Evolutionary conservation across 2,797 vertebrate species (phyloP).

Genomic region (Poeciliopsis presidionis): DNA sequence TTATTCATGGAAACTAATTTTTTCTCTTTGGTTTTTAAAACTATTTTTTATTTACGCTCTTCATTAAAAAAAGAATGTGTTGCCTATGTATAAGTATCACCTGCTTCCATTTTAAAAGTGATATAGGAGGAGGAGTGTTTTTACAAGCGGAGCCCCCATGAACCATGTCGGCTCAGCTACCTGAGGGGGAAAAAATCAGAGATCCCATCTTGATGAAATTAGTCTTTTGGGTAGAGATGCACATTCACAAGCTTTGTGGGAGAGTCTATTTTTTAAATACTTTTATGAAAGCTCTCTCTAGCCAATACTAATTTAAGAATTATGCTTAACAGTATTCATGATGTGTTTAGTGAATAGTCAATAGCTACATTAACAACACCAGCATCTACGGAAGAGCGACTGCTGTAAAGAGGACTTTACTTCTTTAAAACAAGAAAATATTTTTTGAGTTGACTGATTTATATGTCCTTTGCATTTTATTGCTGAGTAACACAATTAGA

Average conservation of each 20-base stretch:
- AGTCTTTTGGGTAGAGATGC: background rate
- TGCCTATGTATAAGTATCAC: background rate
- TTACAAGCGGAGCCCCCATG: constrained; percentile 69
- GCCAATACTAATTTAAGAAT: background rate
- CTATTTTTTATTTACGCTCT: no score
- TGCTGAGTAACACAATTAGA: background rate
- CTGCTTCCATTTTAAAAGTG: constrained; percentile 55
- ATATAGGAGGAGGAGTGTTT: constrained; percentile 65
- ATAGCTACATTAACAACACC: background rate
- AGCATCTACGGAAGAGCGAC: background rate
- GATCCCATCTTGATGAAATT: constrained; percentile 16
- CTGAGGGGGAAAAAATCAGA: constrained; percentile 35
- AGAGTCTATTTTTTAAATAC: no score
- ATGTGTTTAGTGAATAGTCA: background rate
- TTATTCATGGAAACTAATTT: background rate
- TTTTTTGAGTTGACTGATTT: background rate
- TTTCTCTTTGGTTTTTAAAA: background rate
- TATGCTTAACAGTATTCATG: background rate
- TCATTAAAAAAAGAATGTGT: background rate
- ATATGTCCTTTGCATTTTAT: background rate
- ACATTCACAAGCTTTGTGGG: background rate
- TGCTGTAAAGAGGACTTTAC: background rate
- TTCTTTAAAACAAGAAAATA: background rate
- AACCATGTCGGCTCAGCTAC: constrained; percentile 69
- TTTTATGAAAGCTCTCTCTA: background rate